Base-by-base conservation (phyloP, 1,140 invertebrate species). In the Drosophila chauvacae region DNA sequence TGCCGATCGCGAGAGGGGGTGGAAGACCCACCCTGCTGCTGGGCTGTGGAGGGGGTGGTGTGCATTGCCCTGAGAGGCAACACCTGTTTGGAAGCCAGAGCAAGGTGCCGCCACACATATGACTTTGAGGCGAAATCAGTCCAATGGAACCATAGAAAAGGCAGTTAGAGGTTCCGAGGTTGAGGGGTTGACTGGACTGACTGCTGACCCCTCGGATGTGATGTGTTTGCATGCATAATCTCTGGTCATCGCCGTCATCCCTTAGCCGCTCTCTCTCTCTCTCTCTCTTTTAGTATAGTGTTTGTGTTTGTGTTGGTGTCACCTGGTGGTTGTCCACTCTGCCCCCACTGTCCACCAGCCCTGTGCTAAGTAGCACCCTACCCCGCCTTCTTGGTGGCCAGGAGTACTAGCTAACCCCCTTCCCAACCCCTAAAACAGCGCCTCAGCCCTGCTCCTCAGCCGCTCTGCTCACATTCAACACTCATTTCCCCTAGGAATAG, bases 401-500 rank as follows among this genome's bases (percentile, higher is more conserved):
- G 18, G 35, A 14, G n/a, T 20, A 53, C n/a, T 53, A 35, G 13
- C 5, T 23, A 23, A 39, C 51, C 51, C 66, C 58, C 44, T 69
- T 16, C 35, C 41, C 56, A 33, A 23, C 41, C 18, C 41, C 50
- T 33, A 42, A 30, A 30, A 41, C 16, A 56, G 45, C 65, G 48
- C 66, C 66, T 60, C 65, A 45, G 45, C 59, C n/a, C 56, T 20
- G 51, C 64, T 47, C 41, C 69, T 72, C 69, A 42, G 41, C 51
- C 69, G 39, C 65, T 69, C 44, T 70, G 64, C 68, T 61, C 51
- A 55, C 48, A 74, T 53, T 69, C 72, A 69, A 77, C 69, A 87
- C 81, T 79, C 85, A 80, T 81, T 90, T 90, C 86, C 85, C 85
- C 78, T 90, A 70, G 78, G 86, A 81, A 90, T 85, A 90, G 81